Evolutionary conservation across 2,888 invertebrate genomes (phyloP), one percentile per base, ranked within the genome.

Genomic region (Microplitis deprimator): DNA sequence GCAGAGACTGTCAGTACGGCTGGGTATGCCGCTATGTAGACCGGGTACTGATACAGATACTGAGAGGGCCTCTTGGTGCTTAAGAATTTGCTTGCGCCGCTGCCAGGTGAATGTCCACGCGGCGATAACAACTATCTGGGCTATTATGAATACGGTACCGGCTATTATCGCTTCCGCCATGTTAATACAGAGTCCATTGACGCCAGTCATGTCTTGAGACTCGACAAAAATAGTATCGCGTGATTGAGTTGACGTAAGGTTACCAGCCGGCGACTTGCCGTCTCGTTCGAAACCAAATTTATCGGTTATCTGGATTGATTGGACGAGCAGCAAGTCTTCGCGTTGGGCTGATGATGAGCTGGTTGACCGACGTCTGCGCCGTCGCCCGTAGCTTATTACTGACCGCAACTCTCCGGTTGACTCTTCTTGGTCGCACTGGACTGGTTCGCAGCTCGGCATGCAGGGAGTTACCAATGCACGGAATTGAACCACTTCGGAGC

Each of bases 401-500:
- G 96, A 95, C 83, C 96, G 93, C 77, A 95, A 92, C 86, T 96
- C 95, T 80, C 96, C 96, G 78, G 95, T 95, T 72, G 94, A 93
- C 85, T 96, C 96, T 85, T 94, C 94, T 84, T 95, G 93, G 85
- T 96, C 95, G 89, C 97, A 97, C 87, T 96, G 96, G 8, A 97
- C 96, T 7, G 97, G 97, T 88, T 97, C 96, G 90, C 97, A 98
- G 65, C 94, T 93, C 38, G 97, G 97, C 94, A 98, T 95, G 90
- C 97, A 97, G 0, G 97, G 97, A 2, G 97, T 97, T 61, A 98
- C 97, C 86, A 97, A 90, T n/a, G 97, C 97, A 81, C 97, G 94
- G 94, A 98, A 98, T 89, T 97, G 97, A 1, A 98, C 97, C 68
- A 97, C 95, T 89, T 97, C 97, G 13, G 97, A 97, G 71, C 97